A percentile compares a stretch with the other conserved stretches of the same genome.
phyloP scores from a whole-genome alignment of 2,888 invertebrate species.

The Caenorhabditis wallacei region DNA sequence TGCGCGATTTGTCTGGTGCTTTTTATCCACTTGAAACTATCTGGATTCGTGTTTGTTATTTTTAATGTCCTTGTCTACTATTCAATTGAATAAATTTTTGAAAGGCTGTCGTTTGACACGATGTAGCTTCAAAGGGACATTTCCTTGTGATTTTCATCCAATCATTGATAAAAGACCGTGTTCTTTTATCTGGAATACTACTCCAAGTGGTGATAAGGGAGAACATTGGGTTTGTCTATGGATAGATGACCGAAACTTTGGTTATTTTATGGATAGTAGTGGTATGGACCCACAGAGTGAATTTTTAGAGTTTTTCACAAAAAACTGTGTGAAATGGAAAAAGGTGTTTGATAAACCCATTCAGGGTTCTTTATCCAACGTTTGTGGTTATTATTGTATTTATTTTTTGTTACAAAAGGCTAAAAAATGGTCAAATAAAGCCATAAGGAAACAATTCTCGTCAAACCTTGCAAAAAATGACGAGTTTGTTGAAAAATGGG shows the following conservation, averaged over 20 bases:
- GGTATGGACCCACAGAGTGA: constrained; percentile 2
- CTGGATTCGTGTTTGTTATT: constrained; percentile 4
- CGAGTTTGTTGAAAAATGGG: constrained; percentile 1
- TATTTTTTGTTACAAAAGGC: constrained; percentile 17
- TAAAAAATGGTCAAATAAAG: constrained; percentile 1
- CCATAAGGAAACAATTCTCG: not conserved
- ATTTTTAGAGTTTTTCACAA: constrained; percentile 7
- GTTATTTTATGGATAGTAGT: constrained; percentile 13
- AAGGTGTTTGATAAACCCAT: constrained; percentile 1
- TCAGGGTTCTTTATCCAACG: constrained; percentile 7
- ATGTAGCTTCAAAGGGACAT: not conserved
- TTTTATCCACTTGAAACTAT: constrained; percentile 16
- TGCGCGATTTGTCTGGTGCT: constrained; percentile 2
- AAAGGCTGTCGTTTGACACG: not conserved
- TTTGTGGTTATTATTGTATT: constrained; percentile 31
- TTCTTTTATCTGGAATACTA: constrained; percentile 33
- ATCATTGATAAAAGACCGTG: not conserved
- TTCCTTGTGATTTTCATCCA: constrained; percentile 4
- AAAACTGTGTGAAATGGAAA: constrained; percentile 15
- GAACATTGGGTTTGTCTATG: constrained; percentile 29
- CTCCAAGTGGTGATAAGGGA: constrained; percentile 1
- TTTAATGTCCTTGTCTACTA: constrained; percentile 20
- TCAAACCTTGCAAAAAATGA: not conserved
- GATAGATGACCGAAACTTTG: constrained; percentile 24
- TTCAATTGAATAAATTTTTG: constrained; percentile 6